Evolutionary conservation across 92 coral and sea anemone genomes (phyloP).

Genomic region (Montipora capitata): DNA sequence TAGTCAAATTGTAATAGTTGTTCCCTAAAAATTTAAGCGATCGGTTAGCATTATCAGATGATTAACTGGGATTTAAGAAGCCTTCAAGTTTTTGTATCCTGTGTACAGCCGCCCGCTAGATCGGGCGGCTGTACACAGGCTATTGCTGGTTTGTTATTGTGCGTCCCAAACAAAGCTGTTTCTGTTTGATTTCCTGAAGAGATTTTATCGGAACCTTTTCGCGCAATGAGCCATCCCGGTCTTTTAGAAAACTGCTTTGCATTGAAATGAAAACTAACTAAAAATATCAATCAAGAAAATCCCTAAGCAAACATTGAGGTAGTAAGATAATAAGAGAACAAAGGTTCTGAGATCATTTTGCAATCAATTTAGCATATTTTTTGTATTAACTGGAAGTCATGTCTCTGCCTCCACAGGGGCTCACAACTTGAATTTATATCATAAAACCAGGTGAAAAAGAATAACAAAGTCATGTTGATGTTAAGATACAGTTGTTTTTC

Average conservation of each 20-base stretch:
- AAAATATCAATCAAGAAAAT: too few relatives aligned
- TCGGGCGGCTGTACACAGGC: too few relatives aligned
- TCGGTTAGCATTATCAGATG: too few relatives aligned
- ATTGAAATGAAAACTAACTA: too few relatives aligned
- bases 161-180: not conserved
- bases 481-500: conserved; percentile 21
- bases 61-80: too few relatives aligned
- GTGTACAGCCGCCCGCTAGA: too few relatives aligned
- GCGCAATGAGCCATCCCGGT: not conserved
- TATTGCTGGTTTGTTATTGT: not conserved
- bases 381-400: too few relatives aligned
- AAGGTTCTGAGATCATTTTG: not conserved
- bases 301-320: not conserved
- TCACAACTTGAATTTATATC: not conserved
- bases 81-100: too few relatives aligned
- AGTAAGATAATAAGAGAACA: not conserved
- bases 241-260: not conserved
- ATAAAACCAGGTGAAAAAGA: not conserved
- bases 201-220: too few relatives aligned
- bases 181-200: not conserved
- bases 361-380: too few relatives aligned
- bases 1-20: too few relatives aligned
- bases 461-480: conserved; percentile 5
- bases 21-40: too few relatives aligned
- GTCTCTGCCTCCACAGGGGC: not conserved